These are phyloP conservation scores for Atta cephalotes DNA, from an alignment of 1,140 invertebrate species.

Conservation along the genomic window DNA sequence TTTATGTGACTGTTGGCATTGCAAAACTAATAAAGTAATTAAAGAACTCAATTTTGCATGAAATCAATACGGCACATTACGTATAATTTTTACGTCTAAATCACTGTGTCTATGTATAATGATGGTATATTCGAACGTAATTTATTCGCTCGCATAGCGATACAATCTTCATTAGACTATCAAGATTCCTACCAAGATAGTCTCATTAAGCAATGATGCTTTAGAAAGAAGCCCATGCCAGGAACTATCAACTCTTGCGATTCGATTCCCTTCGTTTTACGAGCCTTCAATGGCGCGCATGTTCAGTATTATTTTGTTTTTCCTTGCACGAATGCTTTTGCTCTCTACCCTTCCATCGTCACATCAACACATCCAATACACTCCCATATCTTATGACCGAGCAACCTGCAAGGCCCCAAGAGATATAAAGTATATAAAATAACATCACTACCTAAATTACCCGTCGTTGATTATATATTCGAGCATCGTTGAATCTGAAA, in stretches of 20 bases:
- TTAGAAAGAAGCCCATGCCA: constrained; percentile 59
- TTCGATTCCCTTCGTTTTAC: constrained; percentile 80
- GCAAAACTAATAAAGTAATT: neutral
- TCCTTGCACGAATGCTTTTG: constrained; percentile 64
- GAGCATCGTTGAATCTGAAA: constrained; percentile 12
- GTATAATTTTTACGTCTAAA: neutral
- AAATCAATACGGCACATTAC: neutral
- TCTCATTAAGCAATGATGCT: constrained; percentile 75
- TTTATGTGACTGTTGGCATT: neutral
- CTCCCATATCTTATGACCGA: constrained; percentile 19
- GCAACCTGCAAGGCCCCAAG: constrained; percentile 45
- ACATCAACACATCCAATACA: neutral
- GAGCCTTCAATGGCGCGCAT: constrained; percentile 77
- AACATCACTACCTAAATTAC: constrained; percentile 82
- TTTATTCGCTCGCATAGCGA: neutral
- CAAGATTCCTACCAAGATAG: constrained; percentile 75
- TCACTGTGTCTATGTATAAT: neutral
- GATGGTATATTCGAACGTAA: neutral
- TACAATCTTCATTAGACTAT: constrained; percentile 79
- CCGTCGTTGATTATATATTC: constrained; percentile 56
- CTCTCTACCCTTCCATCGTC: constrained; percentile 60
- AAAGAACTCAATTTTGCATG: neutral
- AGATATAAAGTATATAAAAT: constrained; percentile 79
- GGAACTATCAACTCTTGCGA: constrained; percentile 82
- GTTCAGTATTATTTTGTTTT: constrained; percentile 82